phyloP scores from a whole-genome alignment of 2,113 vertebrate genomes.

The Menidia beryllina region DNA sequence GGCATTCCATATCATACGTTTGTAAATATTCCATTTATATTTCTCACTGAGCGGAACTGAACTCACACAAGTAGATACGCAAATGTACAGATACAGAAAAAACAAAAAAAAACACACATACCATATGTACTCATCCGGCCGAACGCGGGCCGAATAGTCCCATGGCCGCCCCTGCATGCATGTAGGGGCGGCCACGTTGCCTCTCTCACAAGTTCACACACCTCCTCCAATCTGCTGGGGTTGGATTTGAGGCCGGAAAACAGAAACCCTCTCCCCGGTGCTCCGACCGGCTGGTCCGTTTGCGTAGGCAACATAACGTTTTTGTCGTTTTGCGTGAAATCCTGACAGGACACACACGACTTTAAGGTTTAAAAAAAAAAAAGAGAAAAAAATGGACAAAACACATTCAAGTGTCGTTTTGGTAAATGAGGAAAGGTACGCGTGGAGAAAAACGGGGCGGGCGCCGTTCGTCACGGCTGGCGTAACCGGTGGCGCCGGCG shows the following conservation, averaged over 20 bases:
- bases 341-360: slow-evolving; percentile 16
- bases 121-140: slow-evolving; percentile 19
- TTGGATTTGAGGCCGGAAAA: slow-evolving; percentile 31
- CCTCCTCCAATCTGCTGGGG: slow-evolving; percentile 18
- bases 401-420: slow-evolving; percentile 51
- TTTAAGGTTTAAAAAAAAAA: slow-evolving; percentile 29
- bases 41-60: slow-evolving; percentile 40
- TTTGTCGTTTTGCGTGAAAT: slow-evolving; percentile 35
- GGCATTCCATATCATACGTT: slow-evolving; percentile 30
- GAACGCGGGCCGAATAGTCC: slow-evolving; percentile 19
- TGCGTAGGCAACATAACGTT: slow-evolving; percentile 2
- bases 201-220: slow-evolving; percentile 23
- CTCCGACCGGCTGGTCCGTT: slow-evolving; percentile 33
- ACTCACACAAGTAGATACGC: slow-evolving; percentile 46
- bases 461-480: slow-evolving; percentile 32
- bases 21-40: slow-evolving; percentile 43
- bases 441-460: background rate
- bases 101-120: slow-evolving; percentile 23
- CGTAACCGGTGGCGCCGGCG: slow-evolving; percentile 14
- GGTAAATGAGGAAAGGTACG: slow-evolving; percentile 46
- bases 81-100: slow-evolving; percentile 26
- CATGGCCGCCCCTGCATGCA: slow-evolving; percentile 35
- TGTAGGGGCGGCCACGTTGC: slow-evolving; percentile 10
- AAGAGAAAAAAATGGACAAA: slow-evolving; percentile 45
- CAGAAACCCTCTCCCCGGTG: no score